Conservation (phyloP, 2,113 vertebrate genomes). For the Phylloscopus trochilus region DNA sequence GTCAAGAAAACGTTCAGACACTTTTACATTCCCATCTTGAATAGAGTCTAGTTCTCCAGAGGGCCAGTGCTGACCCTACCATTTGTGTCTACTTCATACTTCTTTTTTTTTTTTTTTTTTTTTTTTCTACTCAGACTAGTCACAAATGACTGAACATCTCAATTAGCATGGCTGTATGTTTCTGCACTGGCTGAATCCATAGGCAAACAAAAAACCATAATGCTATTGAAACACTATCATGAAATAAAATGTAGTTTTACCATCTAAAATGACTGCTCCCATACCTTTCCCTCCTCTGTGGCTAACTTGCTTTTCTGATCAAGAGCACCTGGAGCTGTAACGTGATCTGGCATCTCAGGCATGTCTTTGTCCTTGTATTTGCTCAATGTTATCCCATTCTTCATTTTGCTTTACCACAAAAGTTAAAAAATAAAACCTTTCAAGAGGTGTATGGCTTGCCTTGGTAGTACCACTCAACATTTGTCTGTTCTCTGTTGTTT, state of each 20-base stretch:
- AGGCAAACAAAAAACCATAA: background rate
- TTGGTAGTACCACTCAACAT: background rate
- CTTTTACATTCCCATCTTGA: background rate
- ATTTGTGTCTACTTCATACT: background rate
- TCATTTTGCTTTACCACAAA: background rate
- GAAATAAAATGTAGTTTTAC: background rate
- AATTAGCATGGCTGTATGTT: background rate
- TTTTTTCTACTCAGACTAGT: background rate
- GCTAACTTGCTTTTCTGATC: background rate
- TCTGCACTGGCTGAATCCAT: background rate
- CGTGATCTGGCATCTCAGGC: background rate
- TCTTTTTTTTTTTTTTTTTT: background rate
- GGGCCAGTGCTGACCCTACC: background rate
- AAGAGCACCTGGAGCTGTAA: background rate
- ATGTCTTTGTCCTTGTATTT: background rate
- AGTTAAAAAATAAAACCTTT: background rate
- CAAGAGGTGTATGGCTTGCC: background rate
- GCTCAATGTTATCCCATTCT: background rate
- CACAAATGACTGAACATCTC: background rate
- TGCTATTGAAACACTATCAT: background rate
- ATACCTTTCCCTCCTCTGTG: background rate
- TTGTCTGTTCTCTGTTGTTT: background rate
- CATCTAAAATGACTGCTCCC: background rate
- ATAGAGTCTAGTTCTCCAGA: background rate
- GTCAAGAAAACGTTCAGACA: background rate